Percentiles rank a stretch among this genome's conserved stretches.
Evolutionary conservation across 1,140 invertebrate species (phyloP).

Genomic region (Artemia franciscana): DNA sequence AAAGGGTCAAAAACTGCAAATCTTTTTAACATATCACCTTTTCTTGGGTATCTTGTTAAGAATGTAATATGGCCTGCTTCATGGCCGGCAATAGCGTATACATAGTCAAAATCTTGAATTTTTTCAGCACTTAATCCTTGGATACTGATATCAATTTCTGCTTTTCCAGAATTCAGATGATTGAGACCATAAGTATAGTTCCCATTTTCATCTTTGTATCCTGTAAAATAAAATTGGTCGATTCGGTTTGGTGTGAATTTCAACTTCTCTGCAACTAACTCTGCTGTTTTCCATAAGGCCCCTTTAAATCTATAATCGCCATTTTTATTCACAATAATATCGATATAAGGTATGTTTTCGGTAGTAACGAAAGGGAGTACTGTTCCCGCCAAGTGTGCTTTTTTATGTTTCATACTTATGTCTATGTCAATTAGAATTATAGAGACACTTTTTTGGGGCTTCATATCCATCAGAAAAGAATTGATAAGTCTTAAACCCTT

Average conservation of each 20-base stretch:
- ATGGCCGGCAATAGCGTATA: background rate
- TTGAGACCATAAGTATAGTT: background rate
- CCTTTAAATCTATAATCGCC: background rate
- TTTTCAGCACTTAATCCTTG: background rate
- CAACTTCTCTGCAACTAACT: background rate
- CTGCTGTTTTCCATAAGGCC: background rate
- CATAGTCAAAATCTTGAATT: background rate
- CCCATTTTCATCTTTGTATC: background rate
- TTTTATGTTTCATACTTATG: no score
- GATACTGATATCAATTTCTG: background rate
- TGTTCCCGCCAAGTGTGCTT: no score
- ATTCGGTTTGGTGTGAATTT: background rate
- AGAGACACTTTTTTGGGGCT: no score
- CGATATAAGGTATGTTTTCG: no score
- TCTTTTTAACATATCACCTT: background rate
- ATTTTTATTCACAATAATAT: background rate
- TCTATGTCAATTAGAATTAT: no score
- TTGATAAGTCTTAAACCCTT: no score
- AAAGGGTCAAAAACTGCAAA: background rate
- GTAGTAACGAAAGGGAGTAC: no score
- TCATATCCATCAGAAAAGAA: no score
- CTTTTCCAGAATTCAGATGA: background rate
- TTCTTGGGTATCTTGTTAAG: background rate
- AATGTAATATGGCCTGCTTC: background rate
- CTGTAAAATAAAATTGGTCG: background rate